Evolutionary conservation across 2,113 vertebrate species (phyloP).

Genomic region (Dicrurus megarhynchus): DNA sequence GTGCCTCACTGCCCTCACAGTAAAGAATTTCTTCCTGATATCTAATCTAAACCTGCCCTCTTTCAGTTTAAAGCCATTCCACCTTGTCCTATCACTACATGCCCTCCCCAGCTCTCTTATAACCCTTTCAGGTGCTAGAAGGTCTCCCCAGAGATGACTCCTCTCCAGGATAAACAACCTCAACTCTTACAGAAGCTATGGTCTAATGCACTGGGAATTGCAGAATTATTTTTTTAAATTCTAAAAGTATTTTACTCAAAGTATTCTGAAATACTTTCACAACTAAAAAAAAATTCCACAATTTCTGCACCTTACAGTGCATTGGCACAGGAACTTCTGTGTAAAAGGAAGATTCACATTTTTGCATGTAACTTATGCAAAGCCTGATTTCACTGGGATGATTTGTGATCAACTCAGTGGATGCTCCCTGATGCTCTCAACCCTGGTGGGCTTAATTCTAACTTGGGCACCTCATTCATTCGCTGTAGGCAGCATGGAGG

Average conservation of each 20-base stretch:
- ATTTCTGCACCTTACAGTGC: neutral
- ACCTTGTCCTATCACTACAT: neutral
- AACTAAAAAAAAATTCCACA: neutral
- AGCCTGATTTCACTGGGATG: neutral
- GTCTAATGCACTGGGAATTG: neutral
- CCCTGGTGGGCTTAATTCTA: too few species aligned
- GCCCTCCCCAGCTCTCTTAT: neutral
- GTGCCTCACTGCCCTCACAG: neutral
- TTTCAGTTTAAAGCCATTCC: neutral
- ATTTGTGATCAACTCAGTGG: neutral
- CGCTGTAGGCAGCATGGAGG: fast-evolving
- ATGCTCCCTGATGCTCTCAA: neutral
- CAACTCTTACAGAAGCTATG: neutral
- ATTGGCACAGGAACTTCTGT: neutral
- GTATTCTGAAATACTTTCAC: neutral
- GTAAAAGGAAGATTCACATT: neutral
- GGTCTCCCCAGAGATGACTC: neutral
- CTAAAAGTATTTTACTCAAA: neutral
- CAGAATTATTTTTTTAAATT: neutral
- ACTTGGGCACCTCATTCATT: neutral
- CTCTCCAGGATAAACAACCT: neutral
- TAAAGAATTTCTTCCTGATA: neutral
- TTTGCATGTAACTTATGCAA: fast-evolving
- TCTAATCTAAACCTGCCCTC: neutral
- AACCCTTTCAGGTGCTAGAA: neutral